A percentile compares a stretch with the other conserved stretches of the same genome.
Conservation (phyloP, 2,113 vertebrate species). For the Myotis lucifugus region DNA sequence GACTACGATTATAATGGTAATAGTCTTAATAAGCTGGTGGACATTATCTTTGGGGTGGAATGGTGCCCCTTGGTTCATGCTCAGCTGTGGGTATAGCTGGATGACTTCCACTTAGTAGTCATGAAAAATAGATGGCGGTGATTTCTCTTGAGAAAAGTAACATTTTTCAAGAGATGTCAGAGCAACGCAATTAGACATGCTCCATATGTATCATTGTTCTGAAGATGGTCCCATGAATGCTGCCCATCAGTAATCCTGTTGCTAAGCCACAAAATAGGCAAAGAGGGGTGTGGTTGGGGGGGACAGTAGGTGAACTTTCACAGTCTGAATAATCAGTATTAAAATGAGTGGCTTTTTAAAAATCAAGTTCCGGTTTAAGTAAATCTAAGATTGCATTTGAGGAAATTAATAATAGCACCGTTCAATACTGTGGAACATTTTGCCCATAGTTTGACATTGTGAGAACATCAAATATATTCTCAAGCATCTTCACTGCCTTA, state of each 20-base stretch:
- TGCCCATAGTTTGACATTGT: neutral
- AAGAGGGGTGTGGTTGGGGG: fast-evolving
- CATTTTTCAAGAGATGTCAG: neutral
- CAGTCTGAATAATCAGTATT: neutral
- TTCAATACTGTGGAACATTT: neutral
- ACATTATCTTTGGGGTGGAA: neutral
- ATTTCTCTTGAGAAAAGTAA: neutral
- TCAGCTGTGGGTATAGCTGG: neutral
- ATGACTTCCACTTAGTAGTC: neutral
- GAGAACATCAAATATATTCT: neutral
- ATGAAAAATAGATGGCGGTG: neutral
- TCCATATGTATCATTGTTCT: neutral
- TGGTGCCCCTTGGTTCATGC: neutral
- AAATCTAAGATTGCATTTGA: neutral
- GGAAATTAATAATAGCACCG: neutral
- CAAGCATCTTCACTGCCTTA: neutral
- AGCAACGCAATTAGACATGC: neutral
- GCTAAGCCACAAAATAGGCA: neutral
- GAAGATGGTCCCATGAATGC: neutral
- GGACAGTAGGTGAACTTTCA: neutral
- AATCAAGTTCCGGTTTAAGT: neutral
- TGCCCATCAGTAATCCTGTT: neutral
- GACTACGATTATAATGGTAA: neutral
- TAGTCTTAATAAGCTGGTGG: neutral
- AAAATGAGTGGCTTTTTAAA: neutral